Evolutionary conservation across 2,888 invertebrate species (phyloP), one percentile per base, ranked within the genome.

Genomic region (Amphipyra tragopoginis): DNA sequence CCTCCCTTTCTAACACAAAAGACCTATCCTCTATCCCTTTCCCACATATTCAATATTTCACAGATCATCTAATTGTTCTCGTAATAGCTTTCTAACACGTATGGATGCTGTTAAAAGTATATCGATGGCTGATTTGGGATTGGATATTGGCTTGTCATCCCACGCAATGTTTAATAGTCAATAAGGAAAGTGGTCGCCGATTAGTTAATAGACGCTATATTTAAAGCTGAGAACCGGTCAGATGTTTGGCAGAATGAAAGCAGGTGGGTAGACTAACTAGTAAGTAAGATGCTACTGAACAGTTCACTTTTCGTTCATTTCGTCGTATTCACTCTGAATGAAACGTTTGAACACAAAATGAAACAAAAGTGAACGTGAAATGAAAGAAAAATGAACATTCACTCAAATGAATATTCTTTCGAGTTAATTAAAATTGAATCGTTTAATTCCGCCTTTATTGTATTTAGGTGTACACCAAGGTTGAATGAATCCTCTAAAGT

Each of bases 71-170:
- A 82, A 87, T 87, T 87, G 83, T 83, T 81, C 80, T 65, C 8
- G 72, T 82, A 79, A 80, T 73, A 72, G 78, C 82, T 86, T 86
- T 86, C 85, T 81, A 81, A 65, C 72, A 77, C 66, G 66, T 59
- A 33, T 61, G 8, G 49, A 40, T 15, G 67, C 69, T 50, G 67
- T 80, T 72, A 65, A 34, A 75, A 60, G 21, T 56, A 65, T 71
- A 78, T 70, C 68, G 47, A 57, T 59, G 47, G 15, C 13, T 36
- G n/a, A 26, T 38, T n/a, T 21, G 38, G 26, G 8, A 34, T 48
- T 10, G 6, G 47, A 6, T 29, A 14, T 45, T 38, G 1, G 39
- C 1, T 15, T 38, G 42, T 50, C n/a, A 38, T 13, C 72, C 66
- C 69, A 67, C 68, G 64, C 51, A 39, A 51, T 51, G 39, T 57